Base-by-base conservation (phyloP, 92 coral and sea anemone genomes). In the Parazoanthus swiftii region DNA sequence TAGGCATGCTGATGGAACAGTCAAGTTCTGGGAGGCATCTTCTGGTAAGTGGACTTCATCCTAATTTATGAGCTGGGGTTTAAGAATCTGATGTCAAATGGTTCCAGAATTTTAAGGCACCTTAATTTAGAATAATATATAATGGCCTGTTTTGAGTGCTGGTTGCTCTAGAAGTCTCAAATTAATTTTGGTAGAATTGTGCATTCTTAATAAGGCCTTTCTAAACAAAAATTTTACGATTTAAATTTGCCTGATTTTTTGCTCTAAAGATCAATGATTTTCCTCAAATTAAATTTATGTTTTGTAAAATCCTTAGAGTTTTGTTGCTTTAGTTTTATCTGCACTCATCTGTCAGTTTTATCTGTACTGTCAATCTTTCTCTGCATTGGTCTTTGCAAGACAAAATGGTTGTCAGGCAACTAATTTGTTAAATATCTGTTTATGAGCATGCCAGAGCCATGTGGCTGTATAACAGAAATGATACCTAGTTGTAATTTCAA, bases 1-100 rank as follows among this genome's bases (percentile, higher is more conserved):
- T 80, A 97, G 99, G 43, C 99, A 97, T 89, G 93, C 95, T 21
- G 99, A 97, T 92, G 99, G 99, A 21, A 88, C 98, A 6, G 97
- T 97, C 36, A 95, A 95, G 76, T 97, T 97, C 80, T 97, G 99
- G 99, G 98, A 94, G 29, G 95, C 93, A 3, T 92, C 98, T 0
- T 79, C 99, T 90, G 99, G 99, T 95, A 82, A 38, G 86, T 23
- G 4, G 16, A n/a, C 36, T 51, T n/a, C 21, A n/a, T 2, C 23
- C 29, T 5, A 11, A 33, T 21, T 8, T 25, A 20, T 20, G 25
- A 4, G 70, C 7, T 63, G n/a, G 7, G 3, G 5, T 58, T 58
- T 58, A 58, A 58, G 51, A 48, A 48, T 42, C 35, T 39, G 56
- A 76, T 29, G 0, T 29, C 5, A 39, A 43, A 20, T 35, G 43